Base-by-base conservation (phyloP, 1,140 invertebrate genomes). In the Scaptodrosophila lebanonensis region DNA sequence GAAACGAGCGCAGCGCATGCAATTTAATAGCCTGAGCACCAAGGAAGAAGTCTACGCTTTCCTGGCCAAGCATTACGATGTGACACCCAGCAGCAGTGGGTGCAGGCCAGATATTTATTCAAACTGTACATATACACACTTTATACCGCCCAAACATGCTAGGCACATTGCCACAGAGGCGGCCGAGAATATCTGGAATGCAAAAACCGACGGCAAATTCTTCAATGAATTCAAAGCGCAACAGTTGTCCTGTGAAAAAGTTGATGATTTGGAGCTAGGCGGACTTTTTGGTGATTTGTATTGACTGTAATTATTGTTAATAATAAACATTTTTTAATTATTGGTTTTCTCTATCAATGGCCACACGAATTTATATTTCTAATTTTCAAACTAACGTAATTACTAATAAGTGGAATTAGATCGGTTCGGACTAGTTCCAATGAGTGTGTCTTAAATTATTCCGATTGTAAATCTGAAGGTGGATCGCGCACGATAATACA, bases 11-110 rank as follows among this genome's bases (percentile, higher is more conserved):
- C 90, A 95, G 72, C 91, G 93, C 65, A 85, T 90, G 60, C 86
- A 92, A 40, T 97, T 97, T 83, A 98, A 97, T 88, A 90, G 90
- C 60, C 88, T 97, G 16, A 90, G 89, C 52, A 91, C 88, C 57
- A 93, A 91, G 63, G 85, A 91, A 44, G 88, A 90, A 57, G 93
- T 97, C 2, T 88, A 95, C 36, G 86, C 91, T 16, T 97, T 92
- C 89, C 87, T 97, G 0, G 48, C 32, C 8, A 45, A 86, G 4
- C 64, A 83, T 40, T 76, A 56, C 27, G 45, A 64, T 30, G 3
- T 86, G n/a, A 58, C 36, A 2, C 60, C 62, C n/a, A 63, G 15
- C 4, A 11, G 3, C 7, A 16, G 0, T 8, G 18, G 12, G 2
- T 5, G 12, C 4, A n/a, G 38, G 5, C 17, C 44, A 2, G 29